Conservation (phyloP, 2,888 invertebrate species). For the Aphodius granarius region DNA sequence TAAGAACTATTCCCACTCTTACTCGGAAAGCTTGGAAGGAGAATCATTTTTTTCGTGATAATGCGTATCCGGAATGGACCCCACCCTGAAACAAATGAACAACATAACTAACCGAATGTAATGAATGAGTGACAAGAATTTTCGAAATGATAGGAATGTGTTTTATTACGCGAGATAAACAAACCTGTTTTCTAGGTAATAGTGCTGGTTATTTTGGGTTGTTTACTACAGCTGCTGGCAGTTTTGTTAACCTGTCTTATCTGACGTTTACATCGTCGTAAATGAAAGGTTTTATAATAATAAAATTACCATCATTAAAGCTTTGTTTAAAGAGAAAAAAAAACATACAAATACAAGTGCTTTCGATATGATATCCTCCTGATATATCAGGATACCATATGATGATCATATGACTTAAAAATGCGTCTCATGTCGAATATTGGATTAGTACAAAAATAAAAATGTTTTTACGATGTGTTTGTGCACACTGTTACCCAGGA, state of each 20-base stretch:
- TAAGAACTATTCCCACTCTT: not conserved
- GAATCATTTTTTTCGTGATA: not conserved
- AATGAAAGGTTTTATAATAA: not conserved
- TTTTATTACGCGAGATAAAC: not conserved
- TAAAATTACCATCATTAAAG: not conserved
- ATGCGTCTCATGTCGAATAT: not conserved
- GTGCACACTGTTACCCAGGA: not conserved
- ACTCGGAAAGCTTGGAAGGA: not conserved
- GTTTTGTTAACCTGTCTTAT: not conserved
- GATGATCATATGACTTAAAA: not conserved
- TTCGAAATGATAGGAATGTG: not conserved
- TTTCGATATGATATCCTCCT: not conserved
- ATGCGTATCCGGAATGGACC: no score
- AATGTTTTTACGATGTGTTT: not conserved
- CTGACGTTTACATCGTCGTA: no score
- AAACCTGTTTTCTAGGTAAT: not conserved
- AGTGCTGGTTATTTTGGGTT: not conserved
- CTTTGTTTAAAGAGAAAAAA: no score
- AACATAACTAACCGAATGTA: no score
- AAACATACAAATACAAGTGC: no score
- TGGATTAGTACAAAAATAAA: not conserved
- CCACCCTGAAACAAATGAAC: no score
- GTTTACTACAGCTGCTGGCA: not conserved
- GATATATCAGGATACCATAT: not conserved
- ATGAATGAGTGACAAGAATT: not conserved